phyloP scores from a whole-genome alignment of 2,888 invertebrate genomes.

The Gerris lacustris region DNA sequence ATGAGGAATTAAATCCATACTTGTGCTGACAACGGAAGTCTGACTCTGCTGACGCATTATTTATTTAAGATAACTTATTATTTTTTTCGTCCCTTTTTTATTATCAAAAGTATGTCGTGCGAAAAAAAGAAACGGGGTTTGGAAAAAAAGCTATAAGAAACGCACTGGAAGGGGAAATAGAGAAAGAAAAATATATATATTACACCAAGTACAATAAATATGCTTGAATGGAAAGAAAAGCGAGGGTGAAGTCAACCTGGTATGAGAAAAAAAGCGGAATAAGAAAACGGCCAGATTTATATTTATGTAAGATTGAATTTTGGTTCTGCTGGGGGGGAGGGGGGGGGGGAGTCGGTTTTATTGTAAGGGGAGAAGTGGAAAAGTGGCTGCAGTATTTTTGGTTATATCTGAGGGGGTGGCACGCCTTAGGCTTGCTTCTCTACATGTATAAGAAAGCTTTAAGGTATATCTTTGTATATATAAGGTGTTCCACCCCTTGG shows the following conservation, averaged over 20 bases:
- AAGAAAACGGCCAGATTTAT: neutral
- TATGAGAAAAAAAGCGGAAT: neutral
- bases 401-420: neutral
- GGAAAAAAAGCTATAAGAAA: neutral
- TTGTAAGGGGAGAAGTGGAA: constrained; percentile 7
- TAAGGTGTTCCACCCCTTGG: neutral
- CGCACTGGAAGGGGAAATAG: neutral
- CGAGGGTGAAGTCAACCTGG: neutral
- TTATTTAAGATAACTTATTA: too few species aligned
- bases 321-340: neutral
- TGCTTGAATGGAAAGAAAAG: neutral
- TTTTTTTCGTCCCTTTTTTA: too few species aligned
- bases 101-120: too few species aligned
- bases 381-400: neutral
- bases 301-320: constrained; percentile 5
- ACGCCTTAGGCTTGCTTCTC: neutral
- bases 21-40: too few species aligned
- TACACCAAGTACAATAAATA: neutral
- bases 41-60: too few species aligned
- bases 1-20: too few species aligned
- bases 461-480: neutral
- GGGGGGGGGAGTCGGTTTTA: neutral
- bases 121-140: neutral
- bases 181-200: neutral
- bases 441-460: neutral